A percentile compares a stretch with the other conserved stretches of the same genome.
Evolutionary conservation across 1,140 invertebrate genomes (phyloP).

Genomic region (Drosophila pectinifera): DNA sequence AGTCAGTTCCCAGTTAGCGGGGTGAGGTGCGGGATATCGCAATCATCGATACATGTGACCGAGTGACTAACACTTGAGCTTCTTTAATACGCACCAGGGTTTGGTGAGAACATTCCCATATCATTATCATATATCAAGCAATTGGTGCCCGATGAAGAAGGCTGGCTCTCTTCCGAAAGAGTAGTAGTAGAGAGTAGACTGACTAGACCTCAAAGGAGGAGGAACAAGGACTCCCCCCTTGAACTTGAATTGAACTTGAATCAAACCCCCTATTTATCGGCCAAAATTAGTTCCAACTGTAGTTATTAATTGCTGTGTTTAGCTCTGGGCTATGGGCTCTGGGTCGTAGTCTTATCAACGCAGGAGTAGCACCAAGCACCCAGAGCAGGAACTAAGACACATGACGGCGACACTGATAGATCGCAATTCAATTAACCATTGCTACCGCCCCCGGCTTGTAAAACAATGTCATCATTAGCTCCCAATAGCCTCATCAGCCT

Average conservation of each 20-base stretch:
- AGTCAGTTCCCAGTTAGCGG: not conserved
- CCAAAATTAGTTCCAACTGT: not conserved
- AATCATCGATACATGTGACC: constrained; percentile 33
- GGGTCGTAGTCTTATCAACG: constrained; percentile 51
- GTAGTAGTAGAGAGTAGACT: no score
- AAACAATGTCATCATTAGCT: constrained; percentile 73
- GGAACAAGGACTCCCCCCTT: no score
- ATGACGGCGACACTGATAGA: constrained; percentile 64
- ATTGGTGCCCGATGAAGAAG: not conserved
- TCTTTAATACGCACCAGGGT: not conserved
- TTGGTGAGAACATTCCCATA: not conserved
- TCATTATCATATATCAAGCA: not conserved
- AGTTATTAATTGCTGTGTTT: constrained; percentile 67
- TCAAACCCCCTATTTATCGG: not conserved
- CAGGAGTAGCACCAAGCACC: constrained; percentile 20
- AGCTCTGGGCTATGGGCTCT: constrained; percentile 21
- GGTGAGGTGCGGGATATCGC: not conserved
- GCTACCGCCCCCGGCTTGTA: constrained; percentile 31
- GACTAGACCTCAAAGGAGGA: no score
- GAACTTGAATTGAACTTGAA: not conserved
- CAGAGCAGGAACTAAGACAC: constrained; percentile 11
- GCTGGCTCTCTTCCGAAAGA: not conserved
- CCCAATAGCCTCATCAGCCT: constrained; percentile 30
- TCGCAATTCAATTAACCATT: constrained; percentile 77
- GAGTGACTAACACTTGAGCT: constrained; percentile 15